Evolutionary conservation across 2,113 vertebrate genomes (phyloP), one percentile per base, ranked within the genome.

Genomic region (Salvelinus fontinalis): DNA sequence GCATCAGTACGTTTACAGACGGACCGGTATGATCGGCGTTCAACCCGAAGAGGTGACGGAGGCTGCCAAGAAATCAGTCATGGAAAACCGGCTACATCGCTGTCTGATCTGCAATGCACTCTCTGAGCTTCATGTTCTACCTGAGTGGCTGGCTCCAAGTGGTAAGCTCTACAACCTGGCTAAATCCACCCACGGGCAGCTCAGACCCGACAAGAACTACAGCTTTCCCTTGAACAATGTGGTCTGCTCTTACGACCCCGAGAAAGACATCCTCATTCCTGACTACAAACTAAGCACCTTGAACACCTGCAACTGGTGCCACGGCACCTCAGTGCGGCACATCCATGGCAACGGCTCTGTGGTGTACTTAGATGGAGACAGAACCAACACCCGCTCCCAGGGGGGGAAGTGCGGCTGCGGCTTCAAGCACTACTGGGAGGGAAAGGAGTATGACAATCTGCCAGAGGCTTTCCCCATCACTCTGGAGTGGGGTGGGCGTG

Each of bases 381-480:
- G 98, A 84, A 99, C 98, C 86, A 96, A 95, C 88, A 95, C 94
- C 1, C 94, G 92, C 68, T 99, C 97, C 13, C 90, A 93, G 29
- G 97, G 97, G 24, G 97, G 98, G 34, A 99, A 99, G 81, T 99
- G 98, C 80, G 98, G 97, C 62, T 99, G 98, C 83, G 97, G 98
- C 57, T 99, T 98, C 90, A 99, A 98, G 80, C 98, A 99, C 88
- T 98, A 94, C 90, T 99, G 98, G 98, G 98, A 97, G 57, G 95
- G 93, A 54, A 97, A 96, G 90, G 98, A 99, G 76, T 99, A 99
- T 1, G 98, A 99, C 83, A 99, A 98, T 88, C 95, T 99, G 39
- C 98, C 98, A 0, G 98, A 99, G 87, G 97, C 97, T 59, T 98
- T 99, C 84, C 98, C 97, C 71, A 98, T 99, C 84, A 99, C 96